Evolutionary conservation across 2,797 vertebrate genomes (phyloP).

Genomic region (Phrynocephalus forsythii): DNA sequence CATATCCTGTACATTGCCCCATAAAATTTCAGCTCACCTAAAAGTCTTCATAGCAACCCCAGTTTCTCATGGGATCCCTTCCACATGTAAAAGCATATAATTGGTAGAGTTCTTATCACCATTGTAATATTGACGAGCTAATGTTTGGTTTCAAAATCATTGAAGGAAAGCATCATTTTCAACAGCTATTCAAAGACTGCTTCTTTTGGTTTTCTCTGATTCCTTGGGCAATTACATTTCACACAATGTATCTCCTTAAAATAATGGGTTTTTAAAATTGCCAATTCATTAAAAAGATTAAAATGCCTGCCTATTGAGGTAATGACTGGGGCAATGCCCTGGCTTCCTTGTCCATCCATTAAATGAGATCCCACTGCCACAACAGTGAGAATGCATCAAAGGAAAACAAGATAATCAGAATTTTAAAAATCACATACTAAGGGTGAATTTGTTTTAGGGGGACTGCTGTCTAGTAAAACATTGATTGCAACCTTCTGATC

Average conservation of each 20-base stretch:
- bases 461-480: too few relatives aligned
- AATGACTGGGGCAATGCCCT: background rate
- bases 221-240: slow-evolving; percentile 18
- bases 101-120: slow-evolving; percentile 35
- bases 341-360: too few relatives aligned
- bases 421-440: too few relatives aligned
- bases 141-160: slow-evolving; percentile 53
- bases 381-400: too few relatives aligned
- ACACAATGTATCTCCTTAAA: background rate
- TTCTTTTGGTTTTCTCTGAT: slow-evolving; percentile 27
- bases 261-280: background rate
- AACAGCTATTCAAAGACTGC: slow-evolving; percentile 39
- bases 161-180: slow-evolving; percentile 36
- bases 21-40: too few relatives aligned
- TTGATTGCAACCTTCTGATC: too few relatives aligned
- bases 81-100: background rate
- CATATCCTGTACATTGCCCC: too few relatives aligned
- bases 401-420: too few relatives aligned
- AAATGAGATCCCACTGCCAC: too few relatives aligned
- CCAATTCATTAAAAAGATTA: background rate
- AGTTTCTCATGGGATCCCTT: too few relatives aligned
- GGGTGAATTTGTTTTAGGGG: too few relatives aligned
- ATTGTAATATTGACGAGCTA: slow-evolving; percentile 18
- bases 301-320: background rate
- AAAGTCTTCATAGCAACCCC: too few relatives aligned